phyloP scores from a whole-genome alignment of 2,113 vertebrate genomes.

The Mustelus asterias region DNA sequence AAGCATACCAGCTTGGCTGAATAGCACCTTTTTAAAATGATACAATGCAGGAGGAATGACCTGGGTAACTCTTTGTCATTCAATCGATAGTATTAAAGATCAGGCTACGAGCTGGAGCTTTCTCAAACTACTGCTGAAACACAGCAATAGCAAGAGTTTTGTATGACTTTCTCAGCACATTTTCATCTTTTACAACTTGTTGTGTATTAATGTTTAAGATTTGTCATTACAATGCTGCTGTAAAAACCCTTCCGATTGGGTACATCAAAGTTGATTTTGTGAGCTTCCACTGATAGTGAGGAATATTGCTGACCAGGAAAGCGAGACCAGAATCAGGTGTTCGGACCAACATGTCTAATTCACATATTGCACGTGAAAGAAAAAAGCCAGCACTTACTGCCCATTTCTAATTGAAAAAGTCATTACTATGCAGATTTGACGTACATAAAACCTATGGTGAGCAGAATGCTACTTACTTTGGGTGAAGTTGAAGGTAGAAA shows the following conservation, averaged over 20 bases:
- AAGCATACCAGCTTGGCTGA: not conserved
- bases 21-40: not conserved
- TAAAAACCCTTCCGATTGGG: not conserved
- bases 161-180: not conserved
- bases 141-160: not conserved
- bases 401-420: too few relatives aligned
- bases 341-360: not conserved
- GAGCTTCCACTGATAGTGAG: not conserved
- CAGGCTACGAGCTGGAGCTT: not conserved
- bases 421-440: too few relatives aligned
- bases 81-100: not conserved
- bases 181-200: not conserved
- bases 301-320: not conserved
- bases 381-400: not conserved
- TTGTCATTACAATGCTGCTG: too few relatives aligned
- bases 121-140: not conserved
- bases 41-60: too few relatives aligned
- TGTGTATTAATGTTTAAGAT: not conserved
- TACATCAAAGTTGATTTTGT: not conserved
- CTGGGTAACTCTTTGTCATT: not conserved
- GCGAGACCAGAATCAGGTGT: not conserved
- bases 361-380: not conserved
- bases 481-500: not conserved
- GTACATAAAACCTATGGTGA: not conserved
- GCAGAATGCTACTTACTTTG: not conserved